Conservation (phyloP, 2,113 vertebrate species). For the Phylloscopus whistleri region DNA sequence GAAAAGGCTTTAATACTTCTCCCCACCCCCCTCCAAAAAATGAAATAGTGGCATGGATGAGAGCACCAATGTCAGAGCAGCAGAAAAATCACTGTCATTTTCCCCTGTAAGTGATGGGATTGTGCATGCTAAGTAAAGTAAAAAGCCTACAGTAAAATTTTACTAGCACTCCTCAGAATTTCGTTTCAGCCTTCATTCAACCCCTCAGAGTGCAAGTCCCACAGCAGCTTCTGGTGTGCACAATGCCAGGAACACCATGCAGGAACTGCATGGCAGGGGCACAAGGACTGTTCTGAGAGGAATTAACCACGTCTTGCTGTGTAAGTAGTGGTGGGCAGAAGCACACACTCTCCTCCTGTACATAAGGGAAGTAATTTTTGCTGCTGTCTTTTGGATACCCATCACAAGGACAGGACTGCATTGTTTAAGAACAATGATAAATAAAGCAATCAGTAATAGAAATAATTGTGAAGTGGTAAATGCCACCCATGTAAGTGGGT, state of each 20-base stretch:
- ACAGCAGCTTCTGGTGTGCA: background rate
- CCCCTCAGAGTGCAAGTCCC: background rate
- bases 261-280: background rate
- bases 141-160: background rate
- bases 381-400: background rate
- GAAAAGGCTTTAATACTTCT: background rate
- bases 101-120: background rate
- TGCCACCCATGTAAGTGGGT: background rate
- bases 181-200: background rate
- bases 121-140: background rate
- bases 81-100: background rate
- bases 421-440: background rate
- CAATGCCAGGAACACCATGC: background rate
- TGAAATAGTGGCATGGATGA: background rate
- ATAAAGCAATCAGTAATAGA: background rate
- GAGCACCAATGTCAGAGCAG: background rate
- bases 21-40: background rate
- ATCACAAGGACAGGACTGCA: background rate
- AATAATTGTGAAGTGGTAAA: background rate
- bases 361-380: background rate
- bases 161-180: background rate
- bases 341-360: background rate
- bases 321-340: background rate
- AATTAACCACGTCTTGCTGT: background rate
- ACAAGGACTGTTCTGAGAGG: background rate